Conservation (phyloP, 2,113 vertebrate species). For the Poecile atricapillus region DNA sequence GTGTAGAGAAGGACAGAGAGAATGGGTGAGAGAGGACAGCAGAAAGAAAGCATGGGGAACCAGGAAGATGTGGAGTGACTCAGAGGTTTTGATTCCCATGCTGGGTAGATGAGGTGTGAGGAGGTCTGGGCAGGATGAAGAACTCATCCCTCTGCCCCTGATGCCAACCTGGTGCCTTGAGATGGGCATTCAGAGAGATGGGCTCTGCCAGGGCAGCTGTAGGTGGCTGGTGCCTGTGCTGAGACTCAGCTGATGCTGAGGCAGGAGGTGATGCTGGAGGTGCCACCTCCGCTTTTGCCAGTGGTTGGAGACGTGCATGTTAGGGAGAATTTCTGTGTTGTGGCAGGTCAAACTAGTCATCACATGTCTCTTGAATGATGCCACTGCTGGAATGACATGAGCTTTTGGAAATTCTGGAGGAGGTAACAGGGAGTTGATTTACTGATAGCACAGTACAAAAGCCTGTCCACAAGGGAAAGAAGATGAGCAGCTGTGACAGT, state of each 20-base stretch:
- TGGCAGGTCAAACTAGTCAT: conserved; percentile 20
- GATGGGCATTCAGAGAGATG: neutral
- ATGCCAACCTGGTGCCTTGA: conserved; percentile 25
- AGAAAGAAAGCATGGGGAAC: neutral
- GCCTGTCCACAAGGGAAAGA: neutral
- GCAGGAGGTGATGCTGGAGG: conserved; percentile 76
- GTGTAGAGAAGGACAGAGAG: neutral
- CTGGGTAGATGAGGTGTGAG: neutral
- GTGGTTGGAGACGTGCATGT: conserved; percentile 75
- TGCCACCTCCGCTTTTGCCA: conserved; percentile 74
- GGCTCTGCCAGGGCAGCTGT: conserved; percentile 79
- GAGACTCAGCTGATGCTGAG: conserved; percentile 53
- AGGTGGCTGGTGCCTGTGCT: conserved; percentile 54
- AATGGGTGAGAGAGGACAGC: neutral
- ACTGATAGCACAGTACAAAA: neutral
- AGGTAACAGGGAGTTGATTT: neutral
- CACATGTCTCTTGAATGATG: neutral
- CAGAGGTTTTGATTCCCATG: neutral
- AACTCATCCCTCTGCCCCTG: rapidly evolving
- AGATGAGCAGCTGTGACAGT: neutral
- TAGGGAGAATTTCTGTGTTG: neutral
- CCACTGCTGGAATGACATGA: neutral
- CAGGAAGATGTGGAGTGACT: neutral
- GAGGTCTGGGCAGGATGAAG: neutral
- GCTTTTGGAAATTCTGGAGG: conserved; percentile 46